phyloP scores from a whole-genome alignment of 2,113 vertebrate genomes.

The Aplodontia rufa region DNA sequence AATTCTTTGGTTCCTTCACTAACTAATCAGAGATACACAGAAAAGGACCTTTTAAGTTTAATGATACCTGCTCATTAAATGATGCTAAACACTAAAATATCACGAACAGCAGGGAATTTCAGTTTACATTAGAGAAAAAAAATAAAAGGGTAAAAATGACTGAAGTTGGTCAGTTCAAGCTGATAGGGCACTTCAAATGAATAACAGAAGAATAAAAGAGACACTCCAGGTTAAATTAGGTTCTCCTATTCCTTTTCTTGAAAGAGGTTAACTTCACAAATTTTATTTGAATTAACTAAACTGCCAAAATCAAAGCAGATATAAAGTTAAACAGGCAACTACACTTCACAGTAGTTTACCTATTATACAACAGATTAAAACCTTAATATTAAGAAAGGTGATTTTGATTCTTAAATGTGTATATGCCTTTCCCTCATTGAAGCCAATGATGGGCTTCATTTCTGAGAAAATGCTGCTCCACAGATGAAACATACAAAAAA shows the following conservation, averaged over 20 bases:
- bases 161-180: slow-evolving; percentile 99
- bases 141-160: slow-evolving; percentile 96
- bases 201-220: slow-evolving; percentile 93
- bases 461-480: slow-evolving; percentile 75
- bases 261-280: slow-evolving; percentile 94
- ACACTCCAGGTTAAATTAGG: slow-evolving; percentile 99
- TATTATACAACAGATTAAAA: slow-evolving; percentile 92
- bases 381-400: slow-evolving; percentile 84
- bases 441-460: slow-evolving; percentile 75
- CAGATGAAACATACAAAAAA: slow-evolving; percentile 72
- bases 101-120: slow-evolving; percentile 94
- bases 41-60: slow-evolving; percentile 93
- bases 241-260: slow-evolving; percentile 91
- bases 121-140: slow-evolving; percentile 97
- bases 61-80: slow-evolving; percentile 97
- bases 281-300: slow-evolving; percentile 97
- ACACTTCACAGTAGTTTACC: slow-evolving; percentile 95
- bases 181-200: slow-evolving; percentile 98
- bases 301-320: slow-evolving; percentile 96
- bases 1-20: slow-evolving; percentile 88
- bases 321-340: slow-evolving; percentile 96
- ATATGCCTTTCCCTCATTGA: slow-evolving; percentile 72
- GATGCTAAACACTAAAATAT: slow-evolving; percentile 95
- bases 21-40: slow-evolving; percentile 89
- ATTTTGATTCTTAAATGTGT: slow-evolving; percentile 78